phyloP scores from a whole-genome alignment of 2,888 invertebrate species.

The Agriopis leucophaearia region DNA sequence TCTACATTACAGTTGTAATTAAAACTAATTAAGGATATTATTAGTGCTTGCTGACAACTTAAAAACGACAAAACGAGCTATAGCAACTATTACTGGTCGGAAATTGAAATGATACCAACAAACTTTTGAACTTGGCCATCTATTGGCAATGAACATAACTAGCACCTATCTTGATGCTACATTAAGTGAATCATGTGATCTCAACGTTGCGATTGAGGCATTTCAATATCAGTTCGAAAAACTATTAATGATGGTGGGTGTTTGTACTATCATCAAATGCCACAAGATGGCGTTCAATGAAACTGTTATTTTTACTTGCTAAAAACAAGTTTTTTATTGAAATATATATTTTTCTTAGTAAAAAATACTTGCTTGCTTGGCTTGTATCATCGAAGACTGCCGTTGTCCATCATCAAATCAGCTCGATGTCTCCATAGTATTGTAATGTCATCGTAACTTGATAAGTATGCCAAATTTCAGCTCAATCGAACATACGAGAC shows the following conservation, averaged over 20 bases:
- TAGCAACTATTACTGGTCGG: background rate
- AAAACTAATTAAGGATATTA: too few relatives aligned
- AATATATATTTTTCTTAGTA: too few relatives aligned
- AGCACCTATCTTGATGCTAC: background rate
- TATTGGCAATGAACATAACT: background rate
- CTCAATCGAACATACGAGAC: too few relatives aligned
- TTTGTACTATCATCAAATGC: background rate
- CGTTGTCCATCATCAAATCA: too few relatives aligned
- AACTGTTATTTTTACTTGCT: background rate
- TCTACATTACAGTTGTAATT: too few relatives aligned
- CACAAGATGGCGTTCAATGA: conserved; percentile 3
- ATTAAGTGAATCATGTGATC: background rate
- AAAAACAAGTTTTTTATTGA: too few relatives aligned
- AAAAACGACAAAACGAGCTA: background rate
- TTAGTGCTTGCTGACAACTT: too few relatives aligned
- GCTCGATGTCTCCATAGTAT: too few relatives aligned
- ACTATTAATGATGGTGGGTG: background rate
- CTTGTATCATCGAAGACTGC: too few relatives aligned
- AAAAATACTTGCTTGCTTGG: too few relatives aligned
- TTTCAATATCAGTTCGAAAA: background rate
- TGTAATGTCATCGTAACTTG: too few relatives aligned
- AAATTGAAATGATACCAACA: background rate
- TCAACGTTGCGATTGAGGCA: background rate
- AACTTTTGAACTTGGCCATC: background rate
- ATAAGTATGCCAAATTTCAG: too few relatives aligned